Conservation (phyloP, 2,113 vertebrate genomes). For the Callopanchax toddi region DNA sequence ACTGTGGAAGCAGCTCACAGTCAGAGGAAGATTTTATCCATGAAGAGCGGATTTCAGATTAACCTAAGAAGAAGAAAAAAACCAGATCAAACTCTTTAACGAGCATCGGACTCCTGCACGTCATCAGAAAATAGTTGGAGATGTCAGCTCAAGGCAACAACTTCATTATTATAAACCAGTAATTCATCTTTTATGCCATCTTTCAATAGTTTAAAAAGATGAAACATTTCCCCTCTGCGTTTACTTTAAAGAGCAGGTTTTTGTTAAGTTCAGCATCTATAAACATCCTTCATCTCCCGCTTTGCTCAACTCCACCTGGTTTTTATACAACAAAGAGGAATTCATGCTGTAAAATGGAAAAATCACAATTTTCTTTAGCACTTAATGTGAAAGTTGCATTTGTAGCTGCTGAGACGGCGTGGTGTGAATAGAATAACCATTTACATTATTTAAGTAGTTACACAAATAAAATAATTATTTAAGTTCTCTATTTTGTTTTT, state of each 20-base stretch:
- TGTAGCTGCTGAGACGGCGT: slow-evolving; percentile 82
- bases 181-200: background rate
- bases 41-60: slow-evolving; percentile 36
- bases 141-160: slow-evolving; percentile 8
- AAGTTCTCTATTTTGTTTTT: slow-evolving; percentile 83
- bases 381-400: slow-evolving; percentile 87
- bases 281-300: slow-evolving; percentile 38
- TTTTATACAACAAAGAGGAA: slow-evolving; percentile 67
- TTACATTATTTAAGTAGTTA: slow-evolving; percentile 88
- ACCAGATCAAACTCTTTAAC: slow-evolving; percentile 11
- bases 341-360: slow-evolving; percentile 81
- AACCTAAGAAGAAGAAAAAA: slow-evolving; percentile 18
- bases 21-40: slow-evolving; percentile 46
- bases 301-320: slow-evolving; percentile 67
- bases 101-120: slow-evolving; percentile 27
- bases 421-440: slow-evolving; percentile 85
- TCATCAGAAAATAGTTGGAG: slow-evolving; percentile 20
- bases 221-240: slow-evolving; percentile 4
- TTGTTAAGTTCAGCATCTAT: slow-evolving; percentile 35
- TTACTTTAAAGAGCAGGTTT: slow-evolving; percentile 28
- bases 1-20: slow-evolving; percentile 38
- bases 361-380: slow-evolving; percentile 79
- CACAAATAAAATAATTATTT: slow-evolving; percentile 84
- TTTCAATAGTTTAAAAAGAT: slow-evolving; percentile 18
- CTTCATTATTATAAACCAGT: slow-evolving; percentile 4